Base-by-base conservation (phyloP, 2,888 invertebrate genomes). In the Blastobasis adustella region DNA sequence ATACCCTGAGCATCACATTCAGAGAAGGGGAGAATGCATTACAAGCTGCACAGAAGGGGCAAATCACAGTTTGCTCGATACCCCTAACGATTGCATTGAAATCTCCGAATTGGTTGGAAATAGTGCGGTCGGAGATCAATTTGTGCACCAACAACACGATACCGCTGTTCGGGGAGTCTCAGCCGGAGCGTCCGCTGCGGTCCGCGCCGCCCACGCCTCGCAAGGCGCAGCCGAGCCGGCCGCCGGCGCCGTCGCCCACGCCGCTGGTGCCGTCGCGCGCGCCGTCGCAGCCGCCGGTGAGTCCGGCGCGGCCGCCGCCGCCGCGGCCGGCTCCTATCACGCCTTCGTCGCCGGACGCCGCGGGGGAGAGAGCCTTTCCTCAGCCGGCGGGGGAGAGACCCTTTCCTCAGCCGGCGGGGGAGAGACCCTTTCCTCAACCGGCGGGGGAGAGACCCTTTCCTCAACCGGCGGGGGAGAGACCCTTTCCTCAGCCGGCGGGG, bases 1-100 rank as follows among this genome's bases (percentile, higher is more conserved):
- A 80, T 51, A 94, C 95, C 10, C 93, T 98, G 88, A 96, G 96
- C 93, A 92, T 98, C 37, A 97, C 98, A 6, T 98, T 98, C 75
- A 91, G 95, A 62, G 95, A 96, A 69, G 97, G 98, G 0, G 94
- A 95, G 70, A 93, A 94, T 60, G 98, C 98, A 4, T 78, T 99
- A 36, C 92, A 93, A 54, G 95, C 95, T 1, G 87, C 84, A 1
- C 88, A 89, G 51, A 90, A 90, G 57, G 83, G 84, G 8, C 76
- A 79, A 53, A 91, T 93, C 43, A 89, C 90, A 62, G 91, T 94
- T 23, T 91, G 92, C 65, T 92, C 92, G 8, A 88, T 93, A 55
- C 90, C 90, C 48, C 82, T 97, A 41, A 89, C 89, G 49, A 90
- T 98, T 46, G 90, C 91, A 40, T 82, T 98, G 37, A 97, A 96